phyloP scores from a whole-genome alignment of 2,113 vertebrate species.

The Tetrax tetrax region DNA sequence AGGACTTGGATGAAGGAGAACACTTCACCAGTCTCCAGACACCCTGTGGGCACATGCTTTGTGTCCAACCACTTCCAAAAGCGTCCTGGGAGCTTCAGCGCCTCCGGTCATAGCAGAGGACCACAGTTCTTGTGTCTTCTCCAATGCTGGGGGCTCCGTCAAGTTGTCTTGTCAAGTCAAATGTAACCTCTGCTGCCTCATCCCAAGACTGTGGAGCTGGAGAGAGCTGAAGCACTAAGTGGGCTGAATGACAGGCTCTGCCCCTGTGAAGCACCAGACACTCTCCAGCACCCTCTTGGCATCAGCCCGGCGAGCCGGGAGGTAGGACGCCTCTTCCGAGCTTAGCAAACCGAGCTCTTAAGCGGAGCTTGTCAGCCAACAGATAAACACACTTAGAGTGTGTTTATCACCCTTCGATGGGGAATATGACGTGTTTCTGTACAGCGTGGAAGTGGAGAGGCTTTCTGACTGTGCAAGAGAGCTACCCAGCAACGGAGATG shows the following conservation, averaged over 20 bases:
- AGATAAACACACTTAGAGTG: constrained; percentile 32
- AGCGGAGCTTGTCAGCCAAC: neutral
- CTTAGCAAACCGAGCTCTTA: neutral
- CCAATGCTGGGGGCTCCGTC: neutral
- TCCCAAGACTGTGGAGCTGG: neutral
- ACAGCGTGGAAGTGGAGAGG: neutral
- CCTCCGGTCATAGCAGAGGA: neutral
- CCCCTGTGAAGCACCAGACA: neutral
- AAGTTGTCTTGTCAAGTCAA: fast-evolving
- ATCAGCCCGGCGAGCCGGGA: fast-evolving
- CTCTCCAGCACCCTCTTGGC: neutral
- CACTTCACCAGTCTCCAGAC: neutral
- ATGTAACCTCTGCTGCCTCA: neutral
- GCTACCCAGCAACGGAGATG: neutral
- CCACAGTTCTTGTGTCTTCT: neutral
- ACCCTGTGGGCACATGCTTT: fast-evolving
- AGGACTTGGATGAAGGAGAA: neutral
- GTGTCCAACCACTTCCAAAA: neutral
- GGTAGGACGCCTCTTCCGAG: neutral
- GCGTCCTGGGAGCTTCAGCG: fast-evolving
- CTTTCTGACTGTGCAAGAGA: neutral
- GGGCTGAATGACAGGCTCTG: neutral
- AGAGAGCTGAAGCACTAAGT: neutral
- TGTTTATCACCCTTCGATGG: constrained; percentile 16
- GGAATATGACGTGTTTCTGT: neutral